phyloP scores from a whole-genome alignment of 1,140 invertebrate species.

The Brachionus rubens region DNA sequence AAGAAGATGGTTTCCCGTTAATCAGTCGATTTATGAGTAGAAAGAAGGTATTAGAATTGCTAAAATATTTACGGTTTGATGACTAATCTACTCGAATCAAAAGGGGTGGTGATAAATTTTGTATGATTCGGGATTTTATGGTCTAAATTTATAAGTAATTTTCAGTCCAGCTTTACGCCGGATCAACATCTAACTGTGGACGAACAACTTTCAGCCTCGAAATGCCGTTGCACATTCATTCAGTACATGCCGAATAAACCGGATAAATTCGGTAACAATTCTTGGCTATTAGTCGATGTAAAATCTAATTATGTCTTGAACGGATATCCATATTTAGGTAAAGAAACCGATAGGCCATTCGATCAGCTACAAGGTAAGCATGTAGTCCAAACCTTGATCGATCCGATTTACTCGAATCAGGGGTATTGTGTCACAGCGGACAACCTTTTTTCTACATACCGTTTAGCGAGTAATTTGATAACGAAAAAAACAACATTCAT shows the following conservation, averaged over 20 bases:
- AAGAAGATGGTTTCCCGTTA: background rate
- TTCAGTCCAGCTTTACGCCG: background rate
- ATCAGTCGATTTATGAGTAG: background rate
- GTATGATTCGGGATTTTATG: background rate
- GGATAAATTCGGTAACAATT: conserved; percentile 6
- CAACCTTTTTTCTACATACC: background rate
- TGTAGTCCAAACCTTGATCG: background rate
- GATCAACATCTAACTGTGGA: conserved; percentile 3
- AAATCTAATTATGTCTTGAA: background rate
- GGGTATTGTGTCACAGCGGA: background rate
- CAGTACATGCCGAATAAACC: conserved; percentile 33
- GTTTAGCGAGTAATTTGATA: background rate
- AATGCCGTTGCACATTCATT: background rate
- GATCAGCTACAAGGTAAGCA: background rate
- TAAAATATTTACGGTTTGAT: background rate
- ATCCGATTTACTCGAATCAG: background rate
- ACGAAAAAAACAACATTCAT: background rate
- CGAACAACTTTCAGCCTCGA: background rate
- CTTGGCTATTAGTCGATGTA: background rate
- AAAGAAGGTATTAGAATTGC: background rate
- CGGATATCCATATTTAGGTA: background rate
- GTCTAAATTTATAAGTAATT: background rate
- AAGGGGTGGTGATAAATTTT: background rate
- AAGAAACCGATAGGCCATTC: background rate
- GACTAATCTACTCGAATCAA: background rate